These are phyloP conservation scores for Pelobates cultripes DNA, from an alignment of 2,797 vertebrate genomes.

Conservation along the genomic window DNA sequence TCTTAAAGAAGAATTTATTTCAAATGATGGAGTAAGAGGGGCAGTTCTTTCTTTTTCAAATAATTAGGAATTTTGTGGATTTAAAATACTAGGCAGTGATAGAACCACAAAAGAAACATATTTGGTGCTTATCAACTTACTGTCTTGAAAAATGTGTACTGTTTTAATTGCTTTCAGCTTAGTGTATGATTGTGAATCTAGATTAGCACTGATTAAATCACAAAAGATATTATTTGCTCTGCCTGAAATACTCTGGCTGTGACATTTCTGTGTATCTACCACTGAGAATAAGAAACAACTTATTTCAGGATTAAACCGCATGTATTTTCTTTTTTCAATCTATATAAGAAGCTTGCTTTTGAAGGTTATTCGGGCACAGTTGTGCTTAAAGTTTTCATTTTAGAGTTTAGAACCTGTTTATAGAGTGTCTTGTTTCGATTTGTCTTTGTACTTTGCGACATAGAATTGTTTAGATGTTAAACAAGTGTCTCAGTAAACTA, in stretches of 20 bases:
- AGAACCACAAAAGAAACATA: no score
- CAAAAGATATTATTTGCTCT: conserved; percentile 34
- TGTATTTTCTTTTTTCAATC: conserved; percentile 35
- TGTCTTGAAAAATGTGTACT: conserved; percentile 14
- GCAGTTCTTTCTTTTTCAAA: no score
- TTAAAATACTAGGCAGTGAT: no score
- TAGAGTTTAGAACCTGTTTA: conserved; percentile 10
- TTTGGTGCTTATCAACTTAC: neutral
- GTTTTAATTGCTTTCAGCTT: neutral
- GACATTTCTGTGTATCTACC: conserved; percentile 28
- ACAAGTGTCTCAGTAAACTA: no score
- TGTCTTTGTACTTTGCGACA: neutral
- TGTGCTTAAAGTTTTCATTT: conserved; percentile 31
- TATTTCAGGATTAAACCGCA: conserved; percentile 49
- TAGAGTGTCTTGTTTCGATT: no score
- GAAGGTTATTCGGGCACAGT: conserved; percentile 45
- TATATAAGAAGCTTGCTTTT: conserved; percentile 52
- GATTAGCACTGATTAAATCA: conserved; percentile 23
- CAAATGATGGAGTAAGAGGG: no score
- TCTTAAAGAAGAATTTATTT: no score
- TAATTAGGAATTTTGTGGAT: no score
- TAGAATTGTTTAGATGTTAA: neutral
- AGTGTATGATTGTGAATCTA: neutral
- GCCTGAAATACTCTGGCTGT: neutral
- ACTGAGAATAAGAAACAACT: conserved; percentile 45